Percentiles rank a stretch among this genome's conserved stretches.
Conservation (phyloP, 2,113 vertebrate species). For the Aythya baeri region DNA sequence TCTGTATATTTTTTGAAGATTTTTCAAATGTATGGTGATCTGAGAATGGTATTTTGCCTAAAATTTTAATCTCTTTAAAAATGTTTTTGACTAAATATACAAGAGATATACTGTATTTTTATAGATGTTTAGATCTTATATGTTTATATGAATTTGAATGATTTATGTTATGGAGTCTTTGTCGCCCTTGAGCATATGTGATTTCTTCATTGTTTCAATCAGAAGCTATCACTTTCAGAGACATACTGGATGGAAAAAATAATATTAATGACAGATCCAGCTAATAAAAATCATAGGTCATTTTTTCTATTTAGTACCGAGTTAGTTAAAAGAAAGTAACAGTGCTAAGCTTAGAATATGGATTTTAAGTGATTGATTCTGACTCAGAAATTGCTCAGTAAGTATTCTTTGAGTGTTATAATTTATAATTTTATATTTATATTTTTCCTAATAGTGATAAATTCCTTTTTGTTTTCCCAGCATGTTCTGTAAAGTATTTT, state of each 20-base stretch:
- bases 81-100: background rate
- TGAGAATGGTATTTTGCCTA: background rate
- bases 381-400: background rate
- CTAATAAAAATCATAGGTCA: background rate
- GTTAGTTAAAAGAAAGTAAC: background rate
- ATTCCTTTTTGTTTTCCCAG: background rate
- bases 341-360: background rate
- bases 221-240: background rate
- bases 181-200: background rate
- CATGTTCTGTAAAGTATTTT: background rate
- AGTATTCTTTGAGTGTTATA: background rate
- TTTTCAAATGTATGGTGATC: background rate
- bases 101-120: background rate
- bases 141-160: background rate
- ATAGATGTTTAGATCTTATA: background rate
- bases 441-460: background rate
- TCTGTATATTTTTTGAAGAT: background rate
- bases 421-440: background rate
- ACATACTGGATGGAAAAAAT: background rate
- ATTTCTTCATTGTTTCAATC: background rate
- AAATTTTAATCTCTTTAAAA: background rate
- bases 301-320: background rate
- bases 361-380: background rate
- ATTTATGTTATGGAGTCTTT: background rate
- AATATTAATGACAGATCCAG: background rate